phyloP scores from a whole-genome alignment of 2,797 vertebrate genomes.

The Kryptopterus vitreolus region DNA sequence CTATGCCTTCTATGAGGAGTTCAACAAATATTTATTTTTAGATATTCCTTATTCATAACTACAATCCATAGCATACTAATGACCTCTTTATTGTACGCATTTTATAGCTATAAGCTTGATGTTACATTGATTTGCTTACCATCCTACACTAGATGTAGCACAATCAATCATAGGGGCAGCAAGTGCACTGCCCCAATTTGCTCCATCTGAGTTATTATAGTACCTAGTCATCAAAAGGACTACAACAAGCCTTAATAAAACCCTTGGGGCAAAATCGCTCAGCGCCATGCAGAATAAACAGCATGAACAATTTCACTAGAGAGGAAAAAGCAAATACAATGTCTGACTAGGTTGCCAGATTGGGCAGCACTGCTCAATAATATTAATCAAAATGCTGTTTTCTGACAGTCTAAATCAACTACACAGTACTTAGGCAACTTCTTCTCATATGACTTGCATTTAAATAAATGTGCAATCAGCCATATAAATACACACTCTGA shows the following conservation, averaged over 20 bases:
- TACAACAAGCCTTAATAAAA: not conserved
- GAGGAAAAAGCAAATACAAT: not conserved
- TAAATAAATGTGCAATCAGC: not conserved
- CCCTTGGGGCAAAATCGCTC: not conserved
- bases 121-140: not conserved
- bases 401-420: not conserved
- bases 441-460: too few species aligned
- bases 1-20: too few species aligned
- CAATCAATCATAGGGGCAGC: not conserved
- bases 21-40: not conserved
- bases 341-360: not conserved
- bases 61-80: not conserved
- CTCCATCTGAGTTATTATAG: not conserved
- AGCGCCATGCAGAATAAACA: not conserved
- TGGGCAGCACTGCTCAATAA: not conserved
- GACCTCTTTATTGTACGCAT: not conserved
- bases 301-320: not conserved
- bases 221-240: not conserved
- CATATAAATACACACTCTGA: not conserved
- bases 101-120: not conserved
- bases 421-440: not conserved
- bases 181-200: not conserved
- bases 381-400: not conserved
- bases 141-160: not conserved
- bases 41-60: not conserved